Base-by-base conservation (phyloP, 2,888 invertebrate species). In the Drosophila planitibia region DNA sequence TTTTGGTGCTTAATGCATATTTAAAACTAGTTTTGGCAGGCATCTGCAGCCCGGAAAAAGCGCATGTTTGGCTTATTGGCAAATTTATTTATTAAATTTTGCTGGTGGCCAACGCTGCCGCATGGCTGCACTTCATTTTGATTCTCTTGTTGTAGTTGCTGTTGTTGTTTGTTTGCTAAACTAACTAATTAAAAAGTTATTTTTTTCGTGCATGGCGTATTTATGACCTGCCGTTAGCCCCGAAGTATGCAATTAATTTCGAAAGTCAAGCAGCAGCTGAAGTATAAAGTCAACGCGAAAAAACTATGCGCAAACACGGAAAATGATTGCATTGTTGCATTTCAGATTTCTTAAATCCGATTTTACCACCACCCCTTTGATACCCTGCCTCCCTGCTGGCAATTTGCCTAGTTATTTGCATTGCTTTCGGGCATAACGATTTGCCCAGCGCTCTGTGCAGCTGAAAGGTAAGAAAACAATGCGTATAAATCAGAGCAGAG, bases 321-420 rank as follows among this genome's bases (percentile, higher is more conserved):
- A 75, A 83, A 87, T 91, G 84, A 91, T 83, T 86, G 91, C 88
- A 83, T 85, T 88, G 81, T 90, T 88, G 78, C 83, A 83, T 83
- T 88, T 78, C 52, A 59, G 28, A 69, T 70, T 64, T 54, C 66
- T 60, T 30, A 55, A 54, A 76, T 49, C 28, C 28, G 28, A 60
- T 60, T 52, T 60, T 22, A 19, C 4, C 25, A n/a, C 33, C 37
- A n/a, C 22, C 39, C 54, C 35, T 16, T 37, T 49, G 22, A 47
- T 22, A 22, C 9, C 5, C n/a, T n/a, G 6, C n/a, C 1, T 32
- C 4, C 4, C 32, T 6, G 28, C 32, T 32, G 22, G 16, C 44
- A 33, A 60, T 54, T 33, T 22, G 54, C 63, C 63, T 33, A 49
- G 57, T 37, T 91, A 84, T 88, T 89, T 89, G 82, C 82, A 75